These are phyloP conservation scores for Parasteatoda tepidariorum DNA, from an alignment of 1,140 invertebrate genomes.

Conservation along the genomic window DNA sequence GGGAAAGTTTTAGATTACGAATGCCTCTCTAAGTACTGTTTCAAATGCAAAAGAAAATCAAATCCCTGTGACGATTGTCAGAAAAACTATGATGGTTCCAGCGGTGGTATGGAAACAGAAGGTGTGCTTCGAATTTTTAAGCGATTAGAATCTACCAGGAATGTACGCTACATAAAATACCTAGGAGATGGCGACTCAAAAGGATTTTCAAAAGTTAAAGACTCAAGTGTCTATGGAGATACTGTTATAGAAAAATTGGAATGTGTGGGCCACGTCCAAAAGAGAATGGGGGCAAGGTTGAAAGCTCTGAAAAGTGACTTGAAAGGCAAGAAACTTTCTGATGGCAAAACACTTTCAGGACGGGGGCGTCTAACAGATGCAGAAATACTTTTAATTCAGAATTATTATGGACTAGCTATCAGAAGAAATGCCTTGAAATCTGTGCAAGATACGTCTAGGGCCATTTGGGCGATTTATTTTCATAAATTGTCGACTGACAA, in stretches of 20 bases:
- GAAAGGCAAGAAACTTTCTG: background rate
- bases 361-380: slow-evolving; percentile 2
- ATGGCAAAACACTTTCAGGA: slow-evolving; percentile 16
- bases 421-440: background rate
- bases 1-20: slow-evolving; percentile 61
- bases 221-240: slow-evolving; percentile 55
- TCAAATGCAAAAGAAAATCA: background rate
- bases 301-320: background rate
- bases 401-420: slow-evolving; percentile 9
- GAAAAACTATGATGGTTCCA: slow-evolving; percentile 51
- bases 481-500: background rate
- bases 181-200: slow-evolving; percentile 1
- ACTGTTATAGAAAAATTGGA: slow-evolving; percentile 10
- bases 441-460: background rate
- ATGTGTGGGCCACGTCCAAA: slow-evolving; percentile 25
- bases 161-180: slow-evolving; percentile 6
- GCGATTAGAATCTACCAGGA: slow-evolving; percentile 20
- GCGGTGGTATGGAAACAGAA: slow-evolving; percentile 59
- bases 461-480: slow-evolving; percentile 3
- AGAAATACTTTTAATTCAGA: background rate
- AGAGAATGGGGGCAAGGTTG: slow-evolving; percentile 18
- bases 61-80: slow-evolving; percentile 36
- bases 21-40: slow-evolving; percentile 55
- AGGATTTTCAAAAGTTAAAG: background rate
- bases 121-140: slow-evolving; percentile 57